Percentiles rank a stretch among this genome's conserved stretches.
These are phyloP conservation scores for Oreochromis niloticus DNA, from an alignment of 2,113 vertebrate genomes.

Conservation along the genomic window DNA sequence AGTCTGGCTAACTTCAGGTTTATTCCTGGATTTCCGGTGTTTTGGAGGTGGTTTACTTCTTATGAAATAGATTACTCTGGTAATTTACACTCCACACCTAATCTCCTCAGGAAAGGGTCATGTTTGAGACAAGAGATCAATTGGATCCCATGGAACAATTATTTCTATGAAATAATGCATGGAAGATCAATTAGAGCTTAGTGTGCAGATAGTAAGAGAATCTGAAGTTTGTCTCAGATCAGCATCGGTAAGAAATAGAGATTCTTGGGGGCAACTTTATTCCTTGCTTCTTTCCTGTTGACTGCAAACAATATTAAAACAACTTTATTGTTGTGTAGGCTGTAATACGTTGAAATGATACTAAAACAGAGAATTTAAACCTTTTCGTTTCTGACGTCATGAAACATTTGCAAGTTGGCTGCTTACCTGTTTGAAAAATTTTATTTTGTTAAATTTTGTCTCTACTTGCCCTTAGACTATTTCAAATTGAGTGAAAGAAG, in stretches of 20 bases:
- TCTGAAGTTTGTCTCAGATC: neutral
- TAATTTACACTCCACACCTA: neutral
- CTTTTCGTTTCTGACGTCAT: fast-evolving
- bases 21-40: neutral
- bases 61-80: neutral
- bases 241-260: neutral
- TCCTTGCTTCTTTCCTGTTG: neutral
- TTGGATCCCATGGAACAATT: neutral
- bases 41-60: neutral
- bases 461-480: neutral
- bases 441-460: neutral
- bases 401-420: neutral
- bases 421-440: neutral
- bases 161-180: neutral
- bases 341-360: neutral
- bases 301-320: neutral
- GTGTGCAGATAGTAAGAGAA: neutral
- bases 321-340: neutral
- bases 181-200: neutral
- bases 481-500: neutral
- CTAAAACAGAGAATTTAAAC: neutral
- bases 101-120: neutral
- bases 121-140: neutral
- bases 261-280: neutral
- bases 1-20: neutral